Evolutionary conservation across 2,113 vertebrate species (phyloP), one percentile per base, ranked within the genome.

Genomic region (Atrichornis clamosus): DNA sequence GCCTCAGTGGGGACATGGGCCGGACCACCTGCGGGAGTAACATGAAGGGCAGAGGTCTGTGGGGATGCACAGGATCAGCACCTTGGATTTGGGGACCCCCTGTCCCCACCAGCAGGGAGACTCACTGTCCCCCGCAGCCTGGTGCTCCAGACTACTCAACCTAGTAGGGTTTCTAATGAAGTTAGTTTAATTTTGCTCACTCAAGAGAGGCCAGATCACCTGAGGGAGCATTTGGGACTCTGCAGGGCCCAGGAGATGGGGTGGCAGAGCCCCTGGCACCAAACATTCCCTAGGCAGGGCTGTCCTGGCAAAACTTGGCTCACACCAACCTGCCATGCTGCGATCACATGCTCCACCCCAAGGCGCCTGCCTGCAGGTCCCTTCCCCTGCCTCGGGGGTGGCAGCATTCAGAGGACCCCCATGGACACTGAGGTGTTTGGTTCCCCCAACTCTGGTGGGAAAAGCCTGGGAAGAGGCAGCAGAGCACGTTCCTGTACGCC

Each of bases 401-500:
- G n/a, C 58, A 73, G 37, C 0, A 0, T 30, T 52, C 0, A 20
- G 7, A 28, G 27, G 11, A 47, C 2, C 50, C 22, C 33, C 26
- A 4, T 1, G 3, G 39, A 37, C 39, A 53, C 39, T 0, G 0
- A 0, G 3, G 13, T 0, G 2, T 23, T 62, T 0, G 1, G 6
- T 11, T 52, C 21, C 18, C 53, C 50, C 9, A 14, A 32, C 17
- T 53, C 20, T 13, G 56, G 10, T 24, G 35, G 72, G 49, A 77
- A 65, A 72, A 76, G 41, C 49, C 17, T 58, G 1, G 4, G 42
- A 7, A 65, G 1, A 37, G 42, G 42, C 2, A 5, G 85, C 46
- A 18, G 59, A 89, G 46, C 72, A 83, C 11, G 19, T 39, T 92
- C 46, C 84, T 16, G n/a, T 86, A 14, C 0, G 11, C 79, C 72